These are phyloP conservation scores for Harpagoxenus sublaevis DNA, from an alignment of 2,888 invertebrate genomes.

Conservation along the genomic window DNA sequence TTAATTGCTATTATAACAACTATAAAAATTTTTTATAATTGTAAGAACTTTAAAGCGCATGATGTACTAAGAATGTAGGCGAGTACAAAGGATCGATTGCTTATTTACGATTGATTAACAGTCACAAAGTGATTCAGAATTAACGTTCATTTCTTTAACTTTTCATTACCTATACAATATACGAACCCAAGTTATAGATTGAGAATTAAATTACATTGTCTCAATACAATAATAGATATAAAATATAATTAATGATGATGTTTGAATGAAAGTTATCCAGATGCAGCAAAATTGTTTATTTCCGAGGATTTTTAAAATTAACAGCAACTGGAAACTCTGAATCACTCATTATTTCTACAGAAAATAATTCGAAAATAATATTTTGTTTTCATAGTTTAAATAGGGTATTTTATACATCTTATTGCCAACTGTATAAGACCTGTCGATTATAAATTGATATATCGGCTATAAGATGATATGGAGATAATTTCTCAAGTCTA, in stretches of 20 bases:
- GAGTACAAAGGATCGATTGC: background rate
- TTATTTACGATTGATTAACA: constrained; percentile 4
- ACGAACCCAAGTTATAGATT: background rate
- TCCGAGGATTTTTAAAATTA: background rate
- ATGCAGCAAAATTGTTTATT: background rate
- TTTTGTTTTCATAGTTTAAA: background rate
- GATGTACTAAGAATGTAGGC: background rate
- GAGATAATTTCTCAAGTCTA: background rate
- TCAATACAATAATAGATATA: background rate
- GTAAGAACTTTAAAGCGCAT: background rate
- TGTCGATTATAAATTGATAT: background rate
- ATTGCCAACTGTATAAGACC: background rate
- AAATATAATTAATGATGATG: background rate
- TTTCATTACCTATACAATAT: background rate
- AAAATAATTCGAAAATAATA: background rate
- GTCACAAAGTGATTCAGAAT: background rate
- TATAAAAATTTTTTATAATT: constrained; percentile 5
- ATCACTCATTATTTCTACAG: background rate
- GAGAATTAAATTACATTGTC: background rate
- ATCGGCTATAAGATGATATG: background rate
- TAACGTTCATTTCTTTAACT: background rate
- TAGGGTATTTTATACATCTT: background rate
- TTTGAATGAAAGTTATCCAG: background rate
- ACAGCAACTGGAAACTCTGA: background rate
- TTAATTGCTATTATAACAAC: background rate